A percentile compares a stretch with the other conserved stretches of the same genome.
phyloP scores from a whole-genome alignment of 2,113 vertebrate genomes.

The Psittacula cyanocephala region DNA sequence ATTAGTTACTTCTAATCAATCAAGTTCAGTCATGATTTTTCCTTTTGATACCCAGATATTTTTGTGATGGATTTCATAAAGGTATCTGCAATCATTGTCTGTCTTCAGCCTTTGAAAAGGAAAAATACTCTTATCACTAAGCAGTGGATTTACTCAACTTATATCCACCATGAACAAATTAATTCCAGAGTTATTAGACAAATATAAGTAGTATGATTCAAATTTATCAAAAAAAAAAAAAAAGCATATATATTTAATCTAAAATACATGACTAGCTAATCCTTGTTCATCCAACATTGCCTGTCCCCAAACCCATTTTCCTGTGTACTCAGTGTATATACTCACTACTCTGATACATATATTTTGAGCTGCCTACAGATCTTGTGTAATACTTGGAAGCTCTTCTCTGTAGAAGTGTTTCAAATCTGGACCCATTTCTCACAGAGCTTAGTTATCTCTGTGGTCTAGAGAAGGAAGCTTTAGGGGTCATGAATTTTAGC shows the following conservation, averaged over 20 bases:
- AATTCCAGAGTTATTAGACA: neutral
- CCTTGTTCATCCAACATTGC: neutral
- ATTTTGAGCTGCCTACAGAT: neutral
- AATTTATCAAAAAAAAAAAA: neutral
- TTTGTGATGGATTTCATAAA: neutral
- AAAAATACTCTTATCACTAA: neutral
- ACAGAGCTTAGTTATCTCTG: neutral
- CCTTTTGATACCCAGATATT: neutral
- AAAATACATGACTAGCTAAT: neutral
- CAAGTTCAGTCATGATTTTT: neutral
- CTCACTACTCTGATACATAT: neutral
- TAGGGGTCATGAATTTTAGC: neutral
- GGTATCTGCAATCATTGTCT: neutral
- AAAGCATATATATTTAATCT: neutral
- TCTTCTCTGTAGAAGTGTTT: neutral
- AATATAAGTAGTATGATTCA: neutral
- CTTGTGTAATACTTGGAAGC: neutral
- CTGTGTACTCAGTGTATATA: accelerated
- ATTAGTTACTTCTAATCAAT: neutral
- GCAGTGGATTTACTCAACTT: neutral
- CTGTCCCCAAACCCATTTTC: neutral
- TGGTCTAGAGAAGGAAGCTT: neutral
- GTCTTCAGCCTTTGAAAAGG: neutral
- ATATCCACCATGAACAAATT: neutral
- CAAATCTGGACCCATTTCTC: neutral